Evolutionary conservation across 2,888 invertebrate species (phyloP), one percentile per base, ranked within the genome.

Genomic region (Carpatolechia fugitivella): DNA sequence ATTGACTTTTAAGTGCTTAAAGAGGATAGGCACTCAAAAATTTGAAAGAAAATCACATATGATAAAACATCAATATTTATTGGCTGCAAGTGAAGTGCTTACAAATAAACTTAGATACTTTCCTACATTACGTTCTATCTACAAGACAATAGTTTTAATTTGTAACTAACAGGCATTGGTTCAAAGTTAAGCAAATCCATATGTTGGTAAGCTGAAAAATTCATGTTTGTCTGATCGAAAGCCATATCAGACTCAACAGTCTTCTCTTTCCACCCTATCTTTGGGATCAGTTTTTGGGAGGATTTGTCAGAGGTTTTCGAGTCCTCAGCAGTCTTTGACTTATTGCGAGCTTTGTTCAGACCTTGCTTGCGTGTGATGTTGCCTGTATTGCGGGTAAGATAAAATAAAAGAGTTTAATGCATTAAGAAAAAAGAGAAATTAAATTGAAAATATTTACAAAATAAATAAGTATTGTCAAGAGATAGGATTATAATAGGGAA

Each of bases 101-200:
- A 76, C 69, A 72, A 73, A 66, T 59, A 60, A 60, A 62, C 58
- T 62, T 31, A 35, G 16, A 51, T 38, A 51, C 51, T 33, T 35
- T 49, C 35, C 35, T 49, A 50, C 64, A 66, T 65, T 61, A 65
- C 60, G 65, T 52, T 44, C 44, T 44, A 44, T 24, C 41, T 52
- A 52, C 36, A 38, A 36, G 6, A 40, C 20, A 52, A 18, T 30
- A 33, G 6, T 24, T 40, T 7, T n/a, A n/a, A n/a, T n/a, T 29
- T n/a, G 24, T 11, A 33, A 85, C 85, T 87, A 86, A 91, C 90
- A 72, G 88, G 85, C 70, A 81, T 68, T 7, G 87, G 81, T 64
- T 89, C 78, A 72, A 85, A 88, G 66, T 85, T 82, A 63, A 76
- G 56, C 59, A 79, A 83, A 65, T 90, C 88, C 82, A 86, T 56